Evolutionary conservation across 2,113 vertebrate species (phyloP), one percentile per base, ranked within the genome.

Genomic region (Equus quagga): DNA sequence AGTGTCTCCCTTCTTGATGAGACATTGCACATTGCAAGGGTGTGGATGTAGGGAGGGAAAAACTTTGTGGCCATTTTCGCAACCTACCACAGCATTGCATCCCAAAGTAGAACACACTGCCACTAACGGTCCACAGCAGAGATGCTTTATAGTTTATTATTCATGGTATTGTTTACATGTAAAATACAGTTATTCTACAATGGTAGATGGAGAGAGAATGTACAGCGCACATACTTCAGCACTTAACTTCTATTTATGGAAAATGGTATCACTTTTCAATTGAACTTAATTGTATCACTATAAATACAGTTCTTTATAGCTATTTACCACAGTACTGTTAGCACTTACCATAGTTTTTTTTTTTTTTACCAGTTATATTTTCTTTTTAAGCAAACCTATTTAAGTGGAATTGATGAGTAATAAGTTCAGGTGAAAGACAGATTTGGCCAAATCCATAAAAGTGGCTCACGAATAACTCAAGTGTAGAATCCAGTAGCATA

Each of bases 211-310:
- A 75, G 69, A 88, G n/a, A 54, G 9, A 82, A 70, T 28, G 15
- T 56, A n/a, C 0, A 56, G 5, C 82, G 6, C 1, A 11, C 23
- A 6, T 28, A 58, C 21, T 73, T 44, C 51, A 60, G 8, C 11
- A 28, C 3, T 87, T 65, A 78, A 24, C 60, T 41, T 87, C 91
- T 85, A 73, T 65, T 86, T 67, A 76, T 24, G 14, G 21, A 79
- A 83, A 96, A 83, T 26, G 36, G 72, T 44, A 9, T 60, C n/a
- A 70, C 44, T 86, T 81, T 90, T 91, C n/a, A 41, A 83, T 46
- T 64, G 67, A 62, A 51, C 3, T 58, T 72, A 82, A 62, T 33
- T 60, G 10, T 36, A 36, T 69, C 44, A 86, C 13, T 86, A 46
- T 28, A 92, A 82, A 60, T 79, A 58, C 1, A 87, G 23, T 89